phyloP scores from a whole-genome alignment of 1,140 invertebrate species.

The Brachionus plicatilis region DNA sequence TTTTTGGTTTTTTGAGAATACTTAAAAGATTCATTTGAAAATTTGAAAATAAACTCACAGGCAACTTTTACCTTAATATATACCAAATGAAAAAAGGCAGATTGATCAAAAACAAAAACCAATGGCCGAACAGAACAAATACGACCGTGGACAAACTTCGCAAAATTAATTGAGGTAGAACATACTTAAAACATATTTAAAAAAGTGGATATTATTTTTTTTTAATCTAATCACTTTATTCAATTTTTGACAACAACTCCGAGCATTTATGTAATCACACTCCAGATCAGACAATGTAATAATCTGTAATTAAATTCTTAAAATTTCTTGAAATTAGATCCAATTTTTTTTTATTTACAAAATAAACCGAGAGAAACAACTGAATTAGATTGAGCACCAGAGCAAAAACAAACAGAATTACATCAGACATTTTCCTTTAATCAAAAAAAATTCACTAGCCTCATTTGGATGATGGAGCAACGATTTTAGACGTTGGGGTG shows the following conservation, averaged over 20 bases:
- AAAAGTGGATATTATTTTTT: neutral
- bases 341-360: neutral
- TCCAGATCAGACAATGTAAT: slow-evolving; percentile 36
- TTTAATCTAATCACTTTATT: neutral
- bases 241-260: slow-evolving; percentile 16
- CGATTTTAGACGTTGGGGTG: neutral
- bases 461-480: neutral
- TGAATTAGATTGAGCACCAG: neutral
- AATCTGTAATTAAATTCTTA: neutral
- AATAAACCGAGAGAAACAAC: slow-evolving; percentile 22
- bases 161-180: slow-evolving; percentile 18
- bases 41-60: neutral
- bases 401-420: neutral
- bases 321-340: neutral
- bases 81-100: slow-evolving; percentile 11
- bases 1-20: slow-evolving; percentile 1
- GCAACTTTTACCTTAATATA: neutral
- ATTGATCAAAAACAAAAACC: slow-evolving; percentile 8
- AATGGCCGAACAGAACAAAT: neutral
- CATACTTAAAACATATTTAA: neutral
- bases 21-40: neutral
- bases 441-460: neutral
- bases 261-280: slow-evolving; percentile 37
- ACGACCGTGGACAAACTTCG: neutral
- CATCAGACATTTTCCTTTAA: neutral